phyloP scores from a whole-genome alignment of 2,113 vertebrate genomes.

The Pituophis catenifer region DNA sequence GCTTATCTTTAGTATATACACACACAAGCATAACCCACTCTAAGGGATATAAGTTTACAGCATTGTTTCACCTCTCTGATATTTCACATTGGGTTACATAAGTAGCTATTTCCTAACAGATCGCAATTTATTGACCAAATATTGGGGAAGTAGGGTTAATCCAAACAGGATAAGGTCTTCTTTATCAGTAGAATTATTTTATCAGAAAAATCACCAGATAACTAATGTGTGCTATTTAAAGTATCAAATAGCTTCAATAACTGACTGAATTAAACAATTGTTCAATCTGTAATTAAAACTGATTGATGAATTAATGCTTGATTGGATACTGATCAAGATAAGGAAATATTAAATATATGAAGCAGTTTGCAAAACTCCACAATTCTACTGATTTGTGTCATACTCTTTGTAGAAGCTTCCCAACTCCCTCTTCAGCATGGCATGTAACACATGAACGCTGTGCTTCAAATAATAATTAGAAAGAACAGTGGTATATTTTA shows the following conservation, averaged over 20 bases:
- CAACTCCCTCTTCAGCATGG: too few relatives aligned
- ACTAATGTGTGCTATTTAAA: not conserved
- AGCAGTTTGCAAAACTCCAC: not conserved
- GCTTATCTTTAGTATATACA: not conserved
- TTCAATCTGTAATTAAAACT: not conserved
- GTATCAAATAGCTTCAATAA: not conserved
- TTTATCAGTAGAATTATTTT: not conserved
- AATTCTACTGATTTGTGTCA: not conserved
- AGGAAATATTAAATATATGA: not conserved
- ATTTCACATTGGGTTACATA: not conserved
- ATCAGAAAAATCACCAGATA: not conserved
- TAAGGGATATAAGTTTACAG: not conserved
- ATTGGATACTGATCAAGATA: not conserved
- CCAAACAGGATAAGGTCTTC: not conserved
- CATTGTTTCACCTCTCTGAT: not conserved
- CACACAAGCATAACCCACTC: not conserved
- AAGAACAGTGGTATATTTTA: not conserved
- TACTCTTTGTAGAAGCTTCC: not conserved
- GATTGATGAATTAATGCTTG: not conserved
- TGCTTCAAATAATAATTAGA: not conserved
- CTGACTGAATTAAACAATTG: not conserved
- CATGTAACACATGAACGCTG: not conserved
- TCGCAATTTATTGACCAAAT: not conserved
- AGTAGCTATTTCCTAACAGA: not conserved
- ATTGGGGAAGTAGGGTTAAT: not conserved